Evolutionary conservation across 2,797 vertebrate species (phyloP).

Genomic region (Enoplosus armatus): DNA sequence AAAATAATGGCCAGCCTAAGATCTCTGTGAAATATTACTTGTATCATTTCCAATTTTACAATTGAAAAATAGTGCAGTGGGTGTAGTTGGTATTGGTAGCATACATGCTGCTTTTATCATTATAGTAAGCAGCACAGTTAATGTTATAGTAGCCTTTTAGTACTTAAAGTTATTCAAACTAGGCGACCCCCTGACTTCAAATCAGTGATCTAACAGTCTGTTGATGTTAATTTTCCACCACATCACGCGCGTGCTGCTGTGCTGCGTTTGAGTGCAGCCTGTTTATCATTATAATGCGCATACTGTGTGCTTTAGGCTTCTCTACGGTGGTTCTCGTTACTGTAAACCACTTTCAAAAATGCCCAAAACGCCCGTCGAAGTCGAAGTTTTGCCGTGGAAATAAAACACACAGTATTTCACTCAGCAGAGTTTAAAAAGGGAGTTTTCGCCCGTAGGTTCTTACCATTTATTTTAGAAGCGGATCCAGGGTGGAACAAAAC

Average conservation of each 20-base stretch:
- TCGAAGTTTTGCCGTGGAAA: not conserved
- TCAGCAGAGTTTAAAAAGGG: not conserved
- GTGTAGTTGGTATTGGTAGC: too few species aligned
- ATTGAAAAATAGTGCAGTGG: not conserved
- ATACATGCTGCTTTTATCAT: not conserved
- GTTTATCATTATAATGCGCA: conserved; percentile 26
- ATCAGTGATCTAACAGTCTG: conserved; percentile 23
- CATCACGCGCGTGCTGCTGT: conserved; percentile 37
- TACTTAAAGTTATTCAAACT: not conserved
- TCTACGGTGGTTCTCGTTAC: not conserved
- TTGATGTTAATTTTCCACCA: conserved; percentile 35
- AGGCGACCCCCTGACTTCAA: not conserved
- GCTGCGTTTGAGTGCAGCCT: conserved; percentile 28
- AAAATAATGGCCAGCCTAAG: not conserved
- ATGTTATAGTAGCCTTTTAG: not conserved
- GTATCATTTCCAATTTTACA: not conserved
- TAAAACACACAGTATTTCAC: not conserved
- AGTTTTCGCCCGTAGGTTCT: conserved; percentile 47
- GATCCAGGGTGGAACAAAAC: conserved; percentile 81
- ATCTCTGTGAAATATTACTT: not conserved
- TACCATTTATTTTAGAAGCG: conserved; percentile 82
- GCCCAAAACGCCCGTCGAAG: not conserved
- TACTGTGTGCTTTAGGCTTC: not conserved
- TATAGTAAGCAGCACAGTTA: not conserved
- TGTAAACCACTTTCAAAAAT: not conserved